Evolutionary conservation across 1,140 invertebrate genomes (phyloP), one percentile per base, ranked within the genome.

Genomic region (Lamellibrachia luymesi): DNA sequence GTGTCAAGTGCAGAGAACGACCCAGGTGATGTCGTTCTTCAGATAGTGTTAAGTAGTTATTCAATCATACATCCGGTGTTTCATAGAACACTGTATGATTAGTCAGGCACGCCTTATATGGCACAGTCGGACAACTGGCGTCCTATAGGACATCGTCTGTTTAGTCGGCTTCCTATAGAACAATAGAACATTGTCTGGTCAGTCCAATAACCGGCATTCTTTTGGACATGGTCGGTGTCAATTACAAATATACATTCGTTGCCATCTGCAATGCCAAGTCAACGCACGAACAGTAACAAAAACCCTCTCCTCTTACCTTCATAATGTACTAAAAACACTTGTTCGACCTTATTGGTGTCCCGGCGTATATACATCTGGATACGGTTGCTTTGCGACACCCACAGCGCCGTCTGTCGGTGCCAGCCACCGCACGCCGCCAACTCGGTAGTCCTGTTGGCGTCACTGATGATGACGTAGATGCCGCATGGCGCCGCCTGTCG

Each of bases 401-500:
- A n/a, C 50, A 91, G 8, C 90, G 50, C 49, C 50, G 49, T 91
- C 90, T 51, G 38, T 13, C 90, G 90, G 90, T 8, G 49, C 50
- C 38, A 91, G 49, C 50, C 49, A 13, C 90, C 90, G 50, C 90
- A 91, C 38, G 90, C 90, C 50, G 90, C 38, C 50, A 91, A 50
- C 38, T 51, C 50, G 4, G 49, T n/a, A 2, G 90, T 91, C 50
- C 90, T 91, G 8, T 51, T 51, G 49, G 90, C 38, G 90, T 91
- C 90, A 4, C 49, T 10, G 27, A 91, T 91, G 90, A 91, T 91
- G 50, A 91, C 50, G 90, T 91, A 91, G 38, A 50, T n/a, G 90
- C 27, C 90, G n/a, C 38, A 50, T n/a, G 90, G 90, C 90, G 38
- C 90, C 50, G 22, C 52, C 92, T 49, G 52, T 56, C 25, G 50